phyloP scores from a whole-genome alignment of 2,888 invertebrate species.

The Exocentrus adspersus region DNA sequence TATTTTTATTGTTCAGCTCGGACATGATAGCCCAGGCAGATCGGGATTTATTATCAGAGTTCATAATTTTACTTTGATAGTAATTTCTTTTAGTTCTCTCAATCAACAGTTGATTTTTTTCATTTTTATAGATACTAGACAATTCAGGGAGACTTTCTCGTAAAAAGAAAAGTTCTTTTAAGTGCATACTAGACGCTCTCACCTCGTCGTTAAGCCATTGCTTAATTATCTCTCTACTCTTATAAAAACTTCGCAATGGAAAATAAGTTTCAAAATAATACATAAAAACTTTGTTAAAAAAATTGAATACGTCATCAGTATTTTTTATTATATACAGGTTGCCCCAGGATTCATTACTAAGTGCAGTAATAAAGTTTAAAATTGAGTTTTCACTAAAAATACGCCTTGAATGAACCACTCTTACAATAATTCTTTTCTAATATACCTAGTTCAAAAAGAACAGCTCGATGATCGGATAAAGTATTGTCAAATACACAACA shows the following conservation, averaged over 20 bases:
- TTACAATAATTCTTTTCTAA: neutral
- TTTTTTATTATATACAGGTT: neutral
- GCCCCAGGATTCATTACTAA: neutral
- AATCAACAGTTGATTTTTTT: neutral
- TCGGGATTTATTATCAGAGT: neutral
- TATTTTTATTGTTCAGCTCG: neutral
- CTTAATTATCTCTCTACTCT: neutral
- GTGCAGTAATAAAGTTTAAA: neutral
- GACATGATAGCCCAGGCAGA: slow-evolving; percentile 5
- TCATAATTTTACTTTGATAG: slow-evolving; percentile 9
- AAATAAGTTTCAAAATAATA: neutral
- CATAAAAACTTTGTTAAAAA: neutral
- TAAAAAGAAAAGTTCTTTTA: neutral
- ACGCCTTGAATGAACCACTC: neutral
- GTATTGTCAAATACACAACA: neutral
- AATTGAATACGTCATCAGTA: neutral
- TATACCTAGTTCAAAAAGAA: neutral
- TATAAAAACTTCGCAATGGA: neutral
- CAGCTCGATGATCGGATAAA: neutral
- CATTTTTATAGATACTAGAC: neutral
- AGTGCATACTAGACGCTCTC: neutral
- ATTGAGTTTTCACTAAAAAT: neutral
- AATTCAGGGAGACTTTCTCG: neutral
- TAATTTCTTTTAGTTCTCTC: slow-evolving; percentile 5
- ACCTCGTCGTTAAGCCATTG: neutral